Conservation (phyloP, 2,888 invertebrate genomes). For the Steinernema carpocapsae region DNA sequence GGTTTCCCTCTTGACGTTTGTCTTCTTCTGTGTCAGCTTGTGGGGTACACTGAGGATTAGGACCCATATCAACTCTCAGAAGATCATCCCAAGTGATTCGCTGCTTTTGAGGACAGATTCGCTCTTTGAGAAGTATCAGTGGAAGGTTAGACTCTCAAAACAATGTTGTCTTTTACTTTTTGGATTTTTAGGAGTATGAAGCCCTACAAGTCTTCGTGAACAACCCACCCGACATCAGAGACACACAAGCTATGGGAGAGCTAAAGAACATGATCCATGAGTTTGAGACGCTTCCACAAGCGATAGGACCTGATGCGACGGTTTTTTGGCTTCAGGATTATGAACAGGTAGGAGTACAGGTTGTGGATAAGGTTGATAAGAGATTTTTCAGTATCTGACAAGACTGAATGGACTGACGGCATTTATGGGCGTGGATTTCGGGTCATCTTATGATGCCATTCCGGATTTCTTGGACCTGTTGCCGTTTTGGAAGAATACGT, state of each 20-base stretch:
- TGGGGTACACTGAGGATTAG: slow-evolving; percentile 41
- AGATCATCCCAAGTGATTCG: slow-evolving; percentile 46
- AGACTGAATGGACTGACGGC: background rate
- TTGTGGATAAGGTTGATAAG: background rate
- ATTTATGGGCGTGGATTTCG: slow-evolving; percentile 34
- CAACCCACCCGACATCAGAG: slow-evolving; percentile 38
- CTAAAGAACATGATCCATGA: slow-evolving; percentile 42
- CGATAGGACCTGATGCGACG: slow-evolving; percentile 43
- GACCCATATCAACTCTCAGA: slow-evolving; percentile 42
- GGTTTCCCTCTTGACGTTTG: slow-evolving; percentile 26
- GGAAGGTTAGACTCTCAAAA: slow-evolving; percentile 41
- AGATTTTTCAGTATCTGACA: background rate
- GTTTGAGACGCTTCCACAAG: slow-evolving; percentile 42
- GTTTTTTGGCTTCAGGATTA: slow-evolving; percentile 48
- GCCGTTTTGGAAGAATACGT: slow-evolving; percentile 35
- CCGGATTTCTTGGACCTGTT: slow-evolving; percentile 36
- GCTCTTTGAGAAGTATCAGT: slow-evolving; percentile 41
- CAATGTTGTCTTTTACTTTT: background rate
- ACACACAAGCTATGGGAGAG: background rate
- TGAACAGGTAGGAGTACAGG: slow-evolving; percentile 21
- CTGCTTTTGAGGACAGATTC: slow-evolving; percentile 39
- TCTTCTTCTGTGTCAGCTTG: slow-evolving; percentile 37
- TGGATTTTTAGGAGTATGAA: slow-evolving; percentile 43
- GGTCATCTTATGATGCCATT: slow-evolving; percentile 37
- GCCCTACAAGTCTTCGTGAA: slow-evolving; percentile 44